Base-by-base conservation (phyloP, 2,797 vertebrate species). In the Balearica regulorum region DNA sequence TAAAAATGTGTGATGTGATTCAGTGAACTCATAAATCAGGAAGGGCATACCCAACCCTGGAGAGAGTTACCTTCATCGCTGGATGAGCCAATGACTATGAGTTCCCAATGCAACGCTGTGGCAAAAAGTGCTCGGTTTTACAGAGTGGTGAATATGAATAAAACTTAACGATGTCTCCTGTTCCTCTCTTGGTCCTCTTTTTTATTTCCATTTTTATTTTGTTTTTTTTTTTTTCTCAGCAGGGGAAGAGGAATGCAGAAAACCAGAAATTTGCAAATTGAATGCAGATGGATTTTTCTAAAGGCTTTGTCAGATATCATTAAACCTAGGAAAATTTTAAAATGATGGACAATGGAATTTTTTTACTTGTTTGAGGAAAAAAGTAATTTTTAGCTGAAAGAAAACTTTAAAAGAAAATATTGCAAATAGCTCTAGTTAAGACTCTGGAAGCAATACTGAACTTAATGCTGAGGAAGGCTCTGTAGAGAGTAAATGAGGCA, bases 401-500 rank as follows among this genome's bases (percentile, higher is more conserved):
- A 64, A 87, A 94, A 85, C 53, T 83, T 87, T 71, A 60, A 68
- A 91, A 87, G 81, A 86, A 94, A 86, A 83, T 62, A 69, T 28
- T 61, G 48, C 24, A 81, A 91, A 88, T 81, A 83, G 43, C 46
- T 86, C 54, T 90, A 46, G 69, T 93, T 88, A 88, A 79, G 65
- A 53, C 57, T 86, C 57, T 83, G 65, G 65, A 88, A 95, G 62
- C 58, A 82, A 90, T 60, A 81, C 62, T 70, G 80, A 91, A 90
- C 73, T 81, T 95, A 83, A 83, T 76, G 80, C 49, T 71, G 78
- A 85, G 54, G 21, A 94, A 83, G 12, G 35, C 46, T 78, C 82
- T 69, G 54, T 54, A 65, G 54, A 93, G 85, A 94, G 87, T 43
- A 94, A 95, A 94, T 93, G 82, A 96, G 91, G 68, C 89, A 81